Base-by-base conservation (phyloP, 2,113 vertebrate genomes). In the Leptobrachium leishanense region DNA sequence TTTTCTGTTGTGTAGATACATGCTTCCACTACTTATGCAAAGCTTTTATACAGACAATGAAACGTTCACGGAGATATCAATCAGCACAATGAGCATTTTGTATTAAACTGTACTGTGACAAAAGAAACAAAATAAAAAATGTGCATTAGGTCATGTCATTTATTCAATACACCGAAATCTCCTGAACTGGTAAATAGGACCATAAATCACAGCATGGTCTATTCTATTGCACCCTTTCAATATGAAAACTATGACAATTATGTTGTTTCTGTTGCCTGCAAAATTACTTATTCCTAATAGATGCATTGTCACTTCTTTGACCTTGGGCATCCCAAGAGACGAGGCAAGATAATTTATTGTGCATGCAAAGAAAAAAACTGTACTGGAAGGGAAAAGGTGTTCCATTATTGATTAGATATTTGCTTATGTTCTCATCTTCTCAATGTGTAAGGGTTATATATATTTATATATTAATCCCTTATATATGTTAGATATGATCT, bases 201-300 rank as follows among this genome's bases (percentile, higher is more conserved):
- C 41, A 68, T 68, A 68, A 68, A n/a, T 68, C 42, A 68, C 5
- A 43, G 65, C 4, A 43, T 43, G 42, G 6, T 43, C 13, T 68
- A 68, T 43, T 42, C 67, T 68, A 39, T 42, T 15, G 55, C 13
- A 59, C 55, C 67, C 11, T 40, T 40, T 66, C 9, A 66, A 66
- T 66, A 43, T 6, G 40, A 42, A 42, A 43, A 2, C 5, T 43
- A 42, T 11, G 41, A 68, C 43, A 44, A 68, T n/a, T 43, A 10
- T 3, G 40, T 1, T 68, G 40, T 68, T 43, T 68, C 55, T 43
- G 40, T 13, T 68, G 41, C 43, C 4, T 44, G 12, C 39, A 15
- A 13, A 68, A 68, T 68, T 15, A 68, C 44, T 68, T 68, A 43
- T 43, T 68, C 41, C 44, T 68, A 68, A 68, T 68, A 68, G 42